Evolutionary conservation across 30 jellyfish, hydroid and myxozoan genomes (phyloP).

Genomic region (Pseudorhiza aurosa): DNA sequence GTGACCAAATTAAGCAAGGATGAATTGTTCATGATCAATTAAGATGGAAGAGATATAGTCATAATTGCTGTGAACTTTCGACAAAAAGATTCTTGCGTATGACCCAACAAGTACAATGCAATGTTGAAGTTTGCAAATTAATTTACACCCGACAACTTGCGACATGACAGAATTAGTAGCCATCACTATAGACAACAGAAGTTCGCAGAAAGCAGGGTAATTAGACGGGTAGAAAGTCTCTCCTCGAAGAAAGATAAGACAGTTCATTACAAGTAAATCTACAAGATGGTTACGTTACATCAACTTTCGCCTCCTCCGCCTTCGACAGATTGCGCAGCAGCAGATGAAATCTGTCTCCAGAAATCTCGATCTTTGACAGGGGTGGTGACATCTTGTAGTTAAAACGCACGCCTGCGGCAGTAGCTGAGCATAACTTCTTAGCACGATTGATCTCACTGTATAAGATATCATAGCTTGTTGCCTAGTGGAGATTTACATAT

Average conservation of each 20-base stretch:
- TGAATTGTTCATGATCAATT: slow-evolving; percentile 40
- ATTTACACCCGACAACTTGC: slow-evolving; percentile 12
- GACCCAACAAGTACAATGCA: slow-evolving; percentile 50
- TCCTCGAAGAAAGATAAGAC: neutral
- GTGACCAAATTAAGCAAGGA: slow-evolving; percentile 62
- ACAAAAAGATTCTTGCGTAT: slow-evolving; percentile 24
- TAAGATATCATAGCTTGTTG: too few species aligned
- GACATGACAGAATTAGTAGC: slow-evolving; percentile 24
- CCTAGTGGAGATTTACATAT: too few species aligned
- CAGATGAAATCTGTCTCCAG: too few species aligned
- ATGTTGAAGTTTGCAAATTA: slow-evolving; percentile 34
- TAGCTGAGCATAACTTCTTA: too few species aligned
- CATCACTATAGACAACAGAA: slow-evolving; percentile 67
- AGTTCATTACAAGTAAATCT: too few species aligned
- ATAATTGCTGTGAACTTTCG: neutral
- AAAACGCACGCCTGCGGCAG: too few species aligned
- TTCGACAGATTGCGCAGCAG: too few species aligned
- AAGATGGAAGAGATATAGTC: slow-evolving; percentile 27
- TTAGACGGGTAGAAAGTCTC: neutral
- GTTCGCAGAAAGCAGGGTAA: neutral
- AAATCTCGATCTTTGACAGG: too few species aligned
- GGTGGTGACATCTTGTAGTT: too few species aligned
- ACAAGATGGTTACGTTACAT: too few species aligned
- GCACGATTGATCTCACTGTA: too few species aligned
- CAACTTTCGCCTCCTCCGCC: too few species aligned